Evolutionary conservation across 2,113 vertebrate species (phyloP), one percentile per base, ranked within the genome.

Genomic region (Onychostoma macrolepis): DNA sequence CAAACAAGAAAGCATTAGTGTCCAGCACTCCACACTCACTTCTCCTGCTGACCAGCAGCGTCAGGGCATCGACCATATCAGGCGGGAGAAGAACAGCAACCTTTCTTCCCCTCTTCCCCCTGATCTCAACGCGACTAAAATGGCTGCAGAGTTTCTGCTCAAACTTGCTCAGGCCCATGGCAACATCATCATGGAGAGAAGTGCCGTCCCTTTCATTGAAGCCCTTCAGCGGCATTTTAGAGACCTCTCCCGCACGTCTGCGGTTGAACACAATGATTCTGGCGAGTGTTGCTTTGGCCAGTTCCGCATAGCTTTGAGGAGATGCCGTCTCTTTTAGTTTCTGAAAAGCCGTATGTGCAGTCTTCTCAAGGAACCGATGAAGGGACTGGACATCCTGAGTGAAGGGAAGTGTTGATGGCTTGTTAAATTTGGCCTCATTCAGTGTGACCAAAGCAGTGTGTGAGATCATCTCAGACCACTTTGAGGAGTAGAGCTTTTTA

Each of bases 1-100:
- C 91, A 45, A 94, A 93, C 12, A 94, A 36, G 45, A 88, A 92
- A 10, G 80, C 77, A 6, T 92, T 92, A 0, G 2, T 56, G 84
- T 75, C 72, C 19, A 41, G 10, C 72, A 45, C 72, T 21, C 72
- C 72, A 75, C 72, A 75, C 2, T 45, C 38, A 75, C 41, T 45
- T 75, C 72, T 75, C 38, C 5, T 41, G 71, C 71, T 43, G 21
- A 74, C 33, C 17, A n/a, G 71, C 19, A 74, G 33, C 7, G 0
- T 43, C 8, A 74, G 19, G 38, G 71, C 71, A 74, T 43, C 8
- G 1, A 74, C 71, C 38, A 74, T n/a, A 36, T 74, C 36, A 21
- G 71, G 71, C 1, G 36, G n/a, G 9, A 43, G 71, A 21, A 43
- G 8, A 36, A 74, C 17, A 0, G 21, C 36, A n/a, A 75, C 38